A percentile compares a stretch with the other conserved stretches of the same genome.
Evolutionary conservation across 2,888 invertebrate genomes (phyloP).

Genomic region (Gymnosoma rotundatum): DNA sequence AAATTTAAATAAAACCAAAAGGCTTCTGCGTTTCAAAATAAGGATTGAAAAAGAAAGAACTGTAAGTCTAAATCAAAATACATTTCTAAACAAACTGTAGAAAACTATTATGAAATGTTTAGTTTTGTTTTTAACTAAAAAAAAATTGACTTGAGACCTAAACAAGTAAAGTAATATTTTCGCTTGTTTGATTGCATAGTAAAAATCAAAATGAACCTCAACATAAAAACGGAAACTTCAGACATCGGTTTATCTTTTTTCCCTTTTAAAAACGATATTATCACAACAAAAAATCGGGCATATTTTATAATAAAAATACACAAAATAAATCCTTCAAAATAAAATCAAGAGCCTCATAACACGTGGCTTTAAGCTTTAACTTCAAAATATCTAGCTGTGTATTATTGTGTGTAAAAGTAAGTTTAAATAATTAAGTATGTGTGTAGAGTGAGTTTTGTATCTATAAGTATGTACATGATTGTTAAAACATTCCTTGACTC

Average conservation of each 20-base stretch:
- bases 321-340: not conserved
- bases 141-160: too few species aligned
- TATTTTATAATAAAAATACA: not conserved
- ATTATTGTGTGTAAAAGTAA: not conserved
- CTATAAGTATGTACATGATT: constrained; percentile 50
- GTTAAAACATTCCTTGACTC: constrained; percentile 62
- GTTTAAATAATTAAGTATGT: constrained; percentile 23
- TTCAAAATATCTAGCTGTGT: not conserved
- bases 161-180: too few species aligned
- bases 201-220: too few species aligned
- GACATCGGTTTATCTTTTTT: not conserved
- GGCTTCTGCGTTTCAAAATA: too few species aligned
- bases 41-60: too few species aligned
- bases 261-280: not conserved
- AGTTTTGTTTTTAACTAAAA: too few species aligned
- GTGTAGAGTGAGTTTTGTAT: constrained; percentile 4
- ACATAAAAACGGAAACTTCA: too few species aligned
- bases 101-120: too few species aligned
- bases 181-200: too few species aligned
- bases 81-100: too few species aligned
- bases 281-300: constrained; percentile 4
- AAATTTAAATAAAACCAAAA: too few species aligned
- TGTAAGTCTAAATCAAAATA: too few species aligned
- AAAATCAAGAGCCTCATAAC: constrained; percentile 9
- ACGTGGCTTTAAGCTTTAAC: constrained; percentile 1